phyloP scores from a whole-genome alignment of 2,888 invertebrate species.

The Creontiades dilutus region DNA sequence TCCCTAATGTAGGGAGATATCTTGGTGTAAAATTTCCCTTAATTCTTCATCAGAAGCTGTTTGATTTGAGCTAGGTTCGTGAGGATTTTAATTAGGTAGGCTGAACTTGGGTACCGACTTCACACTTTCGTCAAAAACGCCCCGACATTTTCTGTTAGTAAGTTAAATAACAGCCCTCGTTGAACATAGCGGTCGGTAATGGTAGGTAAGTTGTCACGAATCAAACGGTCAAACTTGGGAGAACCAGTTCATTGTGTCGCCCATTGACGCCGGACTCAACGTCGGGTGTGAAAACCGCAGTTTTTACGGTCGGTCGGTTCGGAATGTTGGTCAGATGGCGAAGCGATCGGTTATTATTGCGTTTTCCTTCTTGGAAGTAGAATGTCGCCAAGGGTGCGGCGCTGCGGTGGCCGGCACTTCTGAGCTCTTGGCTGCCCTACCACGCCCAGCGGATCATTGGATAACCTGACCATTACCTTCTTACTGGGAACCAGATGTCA shows the following conservation, averaged over 20 bases:
- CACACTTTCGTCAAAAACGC: no score
- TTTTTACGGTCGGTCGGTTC: conserved; percentile 5
- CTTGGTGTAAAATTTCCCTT: no score
- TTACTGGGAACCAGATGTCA: not conserved
- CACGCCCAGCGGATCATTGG: conserved; percentile 14
- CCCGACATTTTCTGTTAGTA: no score
- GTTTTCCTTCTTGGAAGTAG: not conserved
- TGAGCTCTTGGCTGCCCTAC: no score
- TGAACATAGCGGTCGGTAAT: not conserved
- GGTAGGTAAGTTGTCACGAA: not conserved
- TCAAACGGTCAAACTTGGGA: not conserved
- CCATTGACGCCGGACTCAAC: not conserved
- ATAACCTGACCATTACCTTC: not conserved
- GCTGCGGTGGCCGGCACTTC: not conserved
- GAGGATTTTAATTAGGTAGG: no score
- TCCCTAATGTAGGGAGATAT: no score
- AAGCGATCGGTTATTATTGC: conserved; percentile 19
- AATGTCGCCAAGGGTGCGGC: conserved; percentile 14
- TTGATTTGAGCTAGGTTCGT: no score
- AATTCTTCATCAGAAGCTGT: no score
- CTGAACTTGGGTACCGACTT: no score
- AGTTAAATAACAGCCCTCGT: not conserved
- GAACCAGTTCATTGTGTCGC: not conserved
- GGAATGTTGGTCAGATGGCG: conserved; percentile 15
- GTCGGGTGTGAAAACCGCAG: not conserved